These are phyloP conservation scores for Apotomis capreana DNA, from an alignment of 2,888 invertebrate genomes.

Conservation along the genomic window DNA sequence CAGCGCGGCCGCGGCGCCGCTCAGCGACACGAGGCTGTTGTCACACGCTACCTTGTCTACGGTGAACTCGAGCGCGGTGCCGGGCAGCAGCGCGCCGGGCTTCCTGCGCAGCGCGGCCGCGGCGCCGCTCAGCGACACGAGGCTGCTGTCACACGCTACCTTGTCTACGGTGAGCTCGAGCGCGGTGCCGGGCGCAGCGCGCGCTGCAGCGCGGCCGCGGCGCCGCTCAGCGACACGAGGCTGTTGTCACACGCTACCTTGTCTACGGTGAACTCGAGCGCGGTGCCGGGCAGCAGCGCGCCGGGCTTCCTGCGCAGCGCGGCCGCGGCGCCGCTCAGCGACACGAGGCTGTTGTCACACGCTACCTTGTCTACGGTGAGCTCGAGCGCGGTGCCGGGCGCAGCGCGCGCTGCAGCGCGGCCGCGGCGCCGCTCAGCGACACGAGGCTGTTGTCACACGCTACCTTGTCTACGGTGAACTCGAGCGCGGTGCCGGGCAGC, in stretches of 20 bases:
- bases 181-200: conserved; percentile 75
- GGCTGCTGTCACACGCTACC: conserved; percentile 72
- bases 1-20: conserved; percentile 53
- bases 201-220: conserved; percentile 53
- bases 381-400: conserved; percentile 79
- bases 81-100: conserved; percentile 67
- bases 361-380: conserved; percentile 81
- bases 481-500: conserved; percentile 75
- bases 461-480: not conserved
- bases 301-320: conserved; percentile 54
- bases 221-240: conserved; percentile 74
- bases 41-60: conserved; percentile 78
- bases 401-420: conserved; percentile 57
- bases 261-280: conserved; percentile 79
- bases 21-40: conserved; percentile 78
- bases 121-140: conserved; percentile 73
- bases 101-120: conserved; percentile 54
- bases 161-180: conserved; percentile 81
- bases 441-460: conserved; percentile 73
- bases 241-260: conserved; percentile 75
- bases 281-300: conserved; percentile 74
- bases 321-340: conserved; percentile 63
- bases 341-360: conserved; percentile 73
- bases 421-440: conserved; percentile 65
- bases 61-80: conserved; percentile 78